Conservation (phyloP, 2,888 invertebrate species). For the Gymnoscelis rufifasciata region DNA sequence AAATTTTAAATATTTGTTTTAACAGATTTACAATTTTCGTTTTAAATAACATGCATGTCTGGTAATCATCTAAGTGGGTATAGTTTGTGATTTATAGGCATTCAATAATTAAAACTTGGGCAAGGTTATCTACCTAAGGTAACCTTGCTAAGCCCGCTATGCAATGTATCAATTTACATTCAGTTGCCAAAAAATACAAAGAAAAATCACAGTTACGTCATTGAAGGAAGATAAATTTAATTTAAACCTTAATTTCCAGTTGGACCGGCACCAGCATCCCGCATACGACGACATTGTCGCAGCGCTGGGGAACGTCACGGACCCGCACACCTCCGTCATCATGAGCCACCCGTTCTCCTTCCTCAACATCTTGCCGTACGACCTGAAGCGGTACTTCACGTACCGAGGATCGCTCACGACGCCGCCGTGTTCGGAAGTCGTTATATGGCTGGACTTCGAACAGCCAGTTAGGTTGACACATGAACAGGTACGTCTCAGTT, state of each 20-base stretch:
- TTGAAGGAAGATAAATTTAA: too few species aligned
- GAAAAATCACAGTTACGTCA: too few species aligned
- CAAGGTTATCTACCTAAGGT: too few species aligned
- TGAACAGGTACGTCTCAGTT: constrained; percentile 80
- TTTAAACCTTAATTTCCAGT: constrained; percentile 47
- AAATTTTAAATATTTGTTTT: too few species aligned
- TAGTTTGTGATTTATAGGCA: too few species aligned
- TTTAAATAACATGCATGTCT: too few species aligned
- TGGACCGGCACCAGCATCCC: constrained; percentile 72
- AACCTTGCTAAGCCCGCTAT: too few species aligned
- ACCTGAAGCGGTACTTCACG: constrained; percentile 85
- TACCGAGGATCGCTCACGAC: constrained; percentile 92
- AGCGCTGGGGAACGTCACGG: constrained; percentile 75
- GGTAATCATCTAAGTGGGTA: too few species aligned
- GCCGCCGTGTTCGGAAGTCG: constrained; percentile 91
- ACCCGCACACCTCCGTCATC: constrained; percentile 68
- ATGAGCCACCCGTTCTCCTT: constrained; percentile 75
- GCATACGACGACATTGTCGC: constrained; percentile 80
- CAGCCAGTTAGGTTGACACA: constrained; percentile 84
- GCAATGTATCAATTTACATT: too few species aligned
- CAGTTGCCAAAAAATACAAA: too few species aligned
- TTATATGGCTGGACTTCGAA: constrained; percentile 91
- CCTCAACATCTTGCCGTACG: constrained; percentile 73
- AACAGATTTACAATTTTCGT: too few species aligned
- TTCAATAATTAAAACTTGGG: too few species aligned